Evolutionary conservation across 2,888 invertebrate species (phyloP), one percentile per base, ranked within the genome.

Genomic region (Lochmaea capreae): DNA sequence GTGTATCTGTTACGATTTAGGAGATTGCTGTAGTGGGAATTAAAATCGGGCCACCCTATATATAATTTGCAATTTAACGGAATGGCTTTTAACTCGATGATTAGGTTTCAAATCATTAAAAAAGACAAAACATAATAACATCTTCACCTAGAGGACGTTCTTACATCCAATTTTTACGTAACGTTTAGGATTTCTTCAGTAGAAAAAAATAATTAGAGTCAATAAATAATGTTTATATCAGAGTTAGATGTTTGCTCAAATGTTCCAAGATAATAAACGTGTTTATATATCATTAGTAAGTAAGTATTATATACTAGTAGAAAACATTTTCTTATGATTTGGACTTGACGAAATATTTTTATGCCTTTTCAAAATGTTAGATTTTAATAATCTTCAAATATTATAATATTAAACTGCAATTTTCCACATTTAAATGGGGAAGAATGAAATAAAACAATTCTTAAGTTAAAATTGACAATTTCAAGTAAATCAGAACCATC

Each of bases 281-380:
- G 33, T 43, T 67, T 67, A 57, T 67, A 67, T 68, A 68, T 68
- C 68, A 68, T 49, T 65, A 65, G 65, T 46, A 22, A 49, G 65
- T 65, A 65, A 65, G 65, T 65, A 46, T 65, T 65, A 49, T 26
- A 46, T 49, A 65, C 43, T 65, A 43, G 18, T 26, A 65, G 42
- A 26, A 61, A 33, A 61, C 14, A 33, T 14, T 61, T 61, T 39
- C 59, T 33, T 39, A 61, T 54, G 16, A 54, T 18, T 54, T 54
- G 54, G 54, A 54, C 54, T 18, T 54, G 16, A 14, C 16, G 52
- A 52, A 14, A 52, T 52, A 52, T 52, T 52, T 52, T 52, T 52
- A 52, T 8, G 16, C n/a, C 14, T 52, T 52, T 52, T 12, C 46
- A 12, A 46, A n/a, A 52, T n/a, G 16, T 9, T 49, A n/a, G 49